A percentile compares a stretch with the other conserved stretches of the same genome.
phyloP scores from a whole-genome alignment of 2,797 vertebrate species.

The Cuniculus paca region DNA sequence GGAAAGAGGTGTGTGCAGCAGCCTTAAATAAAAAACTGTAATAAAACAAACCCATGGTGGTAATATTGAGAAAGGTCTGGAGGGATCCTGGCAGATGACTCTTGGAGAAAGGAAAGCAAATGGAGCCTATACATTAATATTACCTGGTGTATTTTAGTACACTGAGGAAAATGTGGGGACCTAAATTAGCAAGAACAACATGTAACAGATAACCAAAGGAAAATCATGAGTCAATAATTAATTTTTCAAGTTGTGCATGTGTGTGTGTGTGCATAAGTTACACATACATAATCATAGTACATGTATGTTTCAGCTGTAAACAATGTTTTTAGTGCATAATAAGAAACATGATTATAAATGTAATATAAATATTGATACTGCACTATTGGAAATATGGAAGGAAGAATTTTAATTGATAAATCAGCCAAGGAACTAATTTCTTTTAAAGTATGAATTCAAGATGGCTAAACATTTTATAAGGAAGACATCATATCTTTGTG shows the following conservation, averaged over 20 bases:
- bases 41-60: not conserved
- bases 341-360: not conserved
- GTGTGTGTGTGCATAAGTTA: not conserved
- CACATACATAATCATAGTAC: not conserved
- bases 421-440: not conserved
- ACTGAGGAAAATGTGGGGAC: not conserved
- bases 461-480: not conserved
- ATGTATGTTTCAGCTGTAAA: not conserved
- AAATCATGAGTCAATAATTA: not conserved
- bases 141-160: not conserved
- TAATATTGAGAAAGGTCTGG: not conserved
- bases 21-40: not conserved
- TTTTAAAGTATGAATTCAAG: conserved; percentile 10
- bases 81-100: not conserved
- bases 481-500: not conserved
- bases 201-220: not conserved
- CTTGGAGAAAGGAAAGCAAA: not conserved
- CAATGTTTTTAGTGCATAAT: not conserved
- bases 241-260: not conserved
- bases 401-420: not conserved
- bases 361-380: not conserved
- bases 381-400: not conserved
- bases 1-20: rapidly evolving
- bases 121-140: not conserved
- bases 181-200: not conserved